Conservation (phyloP, 2,113 vertebrate genomes). For the Stictonetta naevosa region DNA sequence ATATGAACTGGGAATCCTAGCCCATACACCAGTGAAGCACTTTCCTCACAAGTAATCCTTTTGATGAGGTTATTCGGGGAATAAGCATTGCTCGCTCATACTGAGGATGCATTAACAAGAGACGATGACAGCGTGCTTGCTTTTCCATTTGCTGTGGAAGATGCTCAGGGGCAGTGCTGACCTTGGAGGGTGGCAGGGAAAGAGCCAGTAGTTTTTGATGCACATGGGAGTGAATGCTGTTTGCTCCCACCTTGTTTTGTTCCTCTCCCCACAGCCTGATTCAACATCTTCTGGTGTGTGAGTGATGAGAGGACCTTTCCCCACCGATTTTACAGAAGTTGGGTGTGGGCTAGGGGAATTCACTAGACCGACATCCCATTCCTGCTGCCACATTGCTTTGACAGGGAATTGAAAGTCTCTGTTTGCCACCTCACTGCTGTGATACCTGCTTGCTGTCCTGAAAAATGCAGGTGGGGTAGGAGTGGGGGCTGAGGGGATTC, state of each 20-base stretch:
- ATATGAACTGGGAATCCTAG: constrained; percentile 9
- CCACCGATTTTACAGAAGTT: not conserved
- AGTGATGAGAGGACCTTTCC: not conserved
- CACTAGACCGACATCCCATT: not conserved
- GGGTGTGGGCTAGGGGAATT: not conserved
- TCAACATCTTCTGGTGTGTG: not conserved
- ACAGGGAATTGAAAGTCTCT: not conserved
- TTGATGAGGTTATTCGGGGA: not conserved
- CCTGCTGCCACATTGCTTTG: not conserved
- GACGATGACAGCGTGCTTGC: not conserved
- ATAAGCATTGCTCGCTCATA: not conserved
- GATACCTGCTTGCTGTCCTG: not conserved
- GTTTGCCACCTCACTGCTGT: not conserved
- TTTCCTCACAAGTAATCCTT: not conserved
- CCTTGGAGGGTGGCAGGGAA: not conserved
- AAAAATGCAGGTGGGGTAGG: not conserved
- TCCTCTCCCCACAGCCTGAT: not conserved
- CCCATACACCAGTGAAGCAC: not conserved
- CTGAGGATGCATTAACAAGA: not conserved
- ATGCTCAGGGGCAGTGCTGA: not conserved
- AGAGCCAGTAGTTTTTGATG: not conserved
- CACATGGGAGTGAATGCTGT: not conserved
- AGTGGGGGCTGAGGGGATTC: not conserved
- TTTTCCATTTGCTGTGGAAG: not conserved
- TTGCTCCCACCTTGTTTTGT: not conserved